These are phyloP conservation scores for Notospermus geniculatus DNA, from an alignment of 1,140 invertebrate genomes.

Conservation along the genomic window DNA sequence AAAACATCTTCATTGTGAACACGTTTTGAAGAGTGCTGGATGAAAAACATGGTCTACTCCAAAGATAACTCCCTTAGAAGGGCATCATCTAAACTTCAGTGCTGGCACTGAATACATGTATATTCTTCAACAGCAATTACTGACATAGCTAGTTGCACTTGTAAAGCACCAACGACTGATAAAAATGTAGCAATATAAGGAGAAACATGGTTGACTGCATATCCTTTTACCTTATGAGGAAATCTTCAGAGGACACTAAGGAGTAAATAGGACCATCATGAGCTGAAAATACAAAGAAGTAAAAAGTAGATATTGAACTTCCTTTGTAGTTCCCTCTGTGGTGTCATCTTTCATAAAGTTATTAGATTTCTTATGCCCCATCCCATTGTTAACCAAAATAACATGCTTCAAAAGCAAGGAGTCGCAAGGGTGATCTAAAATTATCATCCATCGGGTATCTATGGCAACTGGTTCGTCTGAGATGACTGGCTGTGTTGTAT, in stretches of 20 bases:
- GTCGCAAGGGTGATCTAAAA: neutral
- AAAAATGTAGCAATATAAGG: neutral
- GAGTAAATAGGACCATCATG: constrained; percentile 67
- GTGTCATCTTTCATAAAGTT: neutral
- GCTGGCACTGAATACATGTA: no score
- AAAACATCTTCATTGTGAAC: no score
- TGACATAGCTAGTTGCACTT: no score
- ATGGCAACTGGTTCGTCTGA: no score
- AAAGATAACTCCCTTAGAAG: no score
- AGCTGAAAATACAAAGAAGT: constrained; percentile 31
- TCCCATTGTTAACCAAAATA: neutral
- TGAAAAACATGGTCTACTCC: no score
- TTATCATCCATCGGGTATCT: neutral
- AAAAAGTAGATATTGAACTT: neutral
- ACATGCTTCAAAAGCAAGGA: neutral
- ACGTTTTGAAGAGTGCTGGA: no score
- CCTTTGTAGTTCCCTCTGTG: neutral
- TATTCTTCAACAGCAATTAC: no score
- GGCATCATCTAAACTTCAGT: no score
- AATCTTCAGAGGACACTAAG: constrained; percentile 68
- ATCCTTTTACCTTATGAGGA: constrained; percentile 62
- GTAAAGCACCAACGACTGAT: constrained; percentile 9
- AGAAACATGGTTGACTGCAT: constrained; percentile 9
- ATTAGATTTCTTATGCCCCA: neutral
- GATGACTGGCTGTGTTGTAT: no score